Base-by-base conservation (phyloP, 2,888 invertebrate genomes). In the Harpagoxenus sublaevis region DNA sequence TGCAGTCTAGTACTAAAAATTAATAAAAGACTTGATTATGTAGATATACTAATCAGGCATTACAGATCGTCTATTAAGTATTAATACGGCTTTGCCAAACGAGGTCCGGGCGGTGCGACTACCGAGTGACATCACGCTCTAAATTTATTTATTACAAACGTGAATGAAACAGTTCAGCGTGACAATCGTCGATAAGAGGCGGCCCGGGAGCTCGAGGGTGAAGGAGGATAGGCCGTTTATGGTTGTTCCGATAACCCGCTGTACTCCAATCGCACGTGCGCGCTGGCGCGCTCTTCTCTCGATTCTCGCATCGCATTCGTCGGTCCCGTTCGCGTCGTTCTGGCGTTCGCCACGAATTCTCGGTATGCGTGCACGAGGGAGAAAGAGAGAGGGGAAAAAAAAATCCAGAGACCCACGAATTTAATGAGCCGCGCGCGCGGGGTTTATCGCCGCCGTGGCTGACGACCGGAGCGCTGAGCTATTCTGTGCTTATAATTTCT, bases 391-490 rank as follows among this genome's bases (percentile, higher is more conserved):
- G 10, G 70, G 2, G 31, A 39, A 35, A 81, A 85, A 75, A 84
- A 85, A 75, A 60, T 35, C 53, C 53, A 12, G 53, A n/a, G 60
- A 74, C 62, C 83, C 88, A 86, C 89, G 85, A 92, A 92, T 92
- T 92, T 91, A 92, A 88, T 92, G 91, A 94, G 92, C 92, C 87
- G 86, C 73, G 84, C 73, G 84, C 66, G 66, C 84, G 87, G 86
- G 92, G 92, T 93, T 94, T 94, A 94, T 94, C 94, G 89, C 88
- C 60, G 75, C 77, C 60, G n/a, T n/a, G 82, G 73, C 82, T 86
- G 88, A 87, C 23, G 53, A 15, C 42, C 23, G 48, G 53, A 9
- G 62, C 23, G 51, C 3, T 3, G 42, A 28, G 15, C n/a, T 35
- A 45, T 23, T 45, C 78, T 9, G 10, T 57, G 9, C 48, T 51